Evolutionary conservation across 1,140 invertebrate genomes (phyloP).

Genomic region (Ceratina calcarata): DNA sequence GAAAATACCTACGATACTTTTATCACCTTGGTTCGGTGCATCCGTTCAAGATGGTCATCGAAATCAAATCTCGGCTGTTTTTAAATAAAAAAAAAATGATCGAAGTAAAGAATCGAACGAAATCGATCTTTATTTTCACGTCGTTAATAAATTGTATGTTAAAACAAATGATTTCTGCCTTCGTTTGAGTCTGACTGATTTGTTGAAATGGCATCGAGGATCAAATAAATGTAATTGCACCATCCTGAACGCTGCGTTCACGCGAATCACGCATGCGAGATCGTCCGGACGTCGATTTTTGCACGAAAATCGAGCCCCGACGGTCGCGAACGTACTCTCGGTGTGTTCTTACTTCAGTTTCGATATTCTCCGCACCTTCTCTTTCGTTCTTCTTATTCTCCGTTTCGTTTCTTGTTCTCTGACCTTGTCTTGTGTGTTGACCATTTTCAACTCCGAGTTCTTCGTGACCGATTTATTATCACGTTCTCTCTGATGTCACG

Average conservation of each 20-base stretch:
- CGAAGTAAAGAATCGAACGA: too few relatives aligned
- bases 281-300: slow-evolving; percentile 21
- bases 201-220: too few relatives aligned
- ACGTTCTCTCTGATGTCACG: slow-evolving; percentile 46
- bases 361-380: slow-evolving; percentile 10
- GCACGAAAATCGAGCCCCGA: slow-evolving; percentile 16
- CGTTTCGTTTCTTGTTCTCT: background rate
- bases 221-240: background rate
- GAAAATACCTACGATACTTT: slow-evolving; percentile 2
- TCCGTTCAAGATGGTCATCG: slow-evolving; percentile 49
- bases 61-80: background rate
- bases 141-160: too few relatives aligned
- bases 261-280: slow-evolving; percentile 55
- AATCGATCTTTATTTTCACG: background rate
- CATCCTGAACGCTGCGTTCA: slow-evolving; percentile 47
- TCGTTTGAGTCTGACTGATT: too few relatives aligned
- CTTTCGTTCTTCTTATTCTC: background rate
- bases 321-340: slow-evolving; percentile 35
- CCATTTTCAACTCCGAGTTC: slow-evolving; percentile 33
- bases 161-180: too few relatives aligned
- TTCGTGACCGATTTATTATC: slow-evolving; percentile 27
- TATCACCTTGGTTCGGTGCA: slow-evolving; percentile 32
- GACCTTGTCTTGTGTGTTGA: slow-evolving; percentile 17
- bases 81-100: background rate
- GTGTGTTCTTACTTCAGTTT: slow-evolving; percentile 20